phyloP scores from a whole-genome alignment of 1,140 invertebrate species.

The Thalassaphorura encarpata region DNA sequence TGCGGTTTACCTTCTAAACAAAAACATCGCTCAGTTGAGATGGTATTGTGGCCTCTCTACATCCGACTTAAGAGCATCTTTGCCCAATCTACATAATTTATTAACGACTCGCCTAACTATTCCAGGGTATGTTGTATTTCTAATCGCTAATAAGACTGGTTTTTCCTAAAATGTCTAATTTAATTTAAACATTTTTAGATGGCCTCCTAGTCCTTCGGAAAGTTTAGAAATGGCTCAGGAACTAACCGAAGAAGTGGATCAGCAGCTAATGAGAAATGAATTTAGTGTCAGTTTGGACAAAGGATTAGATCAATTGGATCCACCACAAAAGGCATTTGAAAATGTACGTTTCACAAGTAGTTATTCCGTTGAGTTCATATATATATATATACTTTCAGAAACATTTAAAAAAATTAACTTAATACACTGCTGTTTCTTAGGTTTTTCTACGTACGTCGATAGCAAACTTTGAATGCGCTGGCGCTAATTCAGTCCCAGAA shows the following conservation, averaged over 20 bases:
- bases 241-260: conserved; percentile 29
- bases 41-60: conserved; percentile 60
- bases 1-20: conserved; percentile 75
- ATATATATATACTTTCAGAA: neutral
- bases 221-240: conserved; percentile 30
- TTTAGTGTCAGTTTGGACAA: conserved; percentile 27
- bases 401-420: too few relatives aligned
- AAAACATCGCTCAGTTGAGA: conserved; percentile 72
- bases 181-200: conserved; percentile 11
- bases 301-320: conserved; percentile 25
- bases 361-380: neutral
- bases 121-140: conserved; percentile 29
- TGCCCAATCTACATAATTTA: conserved; percentile 57
- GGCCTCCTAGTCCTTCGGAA: conserved; percentile 27
- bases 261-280: conserved; percentile 19
- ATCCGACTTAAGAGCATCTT: conserved; percentile 56
- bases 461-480: conserved; percentile 21
- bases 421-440: conserved; percentile 9
- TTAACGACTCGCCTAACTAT: conserved; percentile 36
- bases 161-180: too few relatives aligned
- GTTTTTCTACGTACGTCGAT: conserved; percentile 21
- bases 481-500: conserved; percentile 16
- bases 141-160: too few relatives aligned
- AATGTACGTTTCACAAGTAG: conserved; percentile 5
- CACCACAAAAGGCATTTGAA: conserved; percentile 9